Conservation (phyloP, 2,888 invertebrate genomes). For the Cerceris ruficornis region DNA sequence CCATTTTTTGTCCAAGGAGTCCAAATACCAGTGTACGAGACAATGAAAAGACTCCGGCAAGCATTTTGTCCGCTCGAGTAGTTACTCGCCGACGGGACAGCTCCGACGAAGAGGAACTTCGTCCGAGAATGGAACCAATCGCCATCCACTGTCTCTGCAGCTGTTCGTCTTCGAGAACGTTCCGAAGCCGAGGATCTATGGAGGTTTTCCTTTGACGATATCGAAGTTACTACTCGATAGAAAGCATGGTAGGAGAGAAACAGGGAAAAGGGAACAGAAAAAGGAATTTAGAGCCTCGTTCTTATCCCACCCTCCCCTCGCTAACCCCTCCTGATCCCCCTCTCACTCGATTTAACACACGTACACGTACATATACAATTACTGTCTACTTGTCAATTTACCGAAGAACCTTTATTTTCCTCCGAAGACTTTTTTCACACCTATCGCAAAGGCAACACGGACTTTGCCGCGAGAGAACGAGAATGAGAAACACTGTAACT, state of each 20-base stretch:
- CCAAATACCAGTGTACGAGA: not conserved
- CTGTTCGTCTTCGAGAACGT: not conserved
- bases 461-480: conserved; percentile 47
- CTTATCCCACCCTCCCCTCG: too few species aligned
- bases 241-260: conserved; percentile 28
- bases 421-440: conserved; percentile 79
- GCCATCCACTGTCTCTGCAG: not conserved
- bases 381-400: conserved; percentile 80
- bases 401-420: conserved; percentile 76
- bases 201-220: not conserved
- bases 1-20: conserved; percentile 15
- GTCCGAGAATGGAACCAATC: conserved; percentile 9
- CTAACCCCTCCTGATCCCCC: not conserved
- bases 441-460: conserved; percentile 51
- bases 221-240: not conserved
- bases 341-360: conserved; percentile 29
- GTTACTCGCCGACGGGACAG: conserved; percentile 7
- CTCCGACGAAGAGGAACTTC: not conserved
- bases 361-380: conserved; percentile 46
- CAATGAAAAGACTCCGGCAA: conserved; percentile 15
- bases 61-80: not conserved
- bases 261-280: not conserved
- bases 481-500: conserved; percentile 50
- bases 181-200: not conserved
- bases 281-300: conserved; percentile 4